A percentile compares a stretch with the other conserved stretches of the same genome.
Conservation (phyloP, 1,140 invertebrate genomes). For the Atopsyche davidsoni region DNA sequence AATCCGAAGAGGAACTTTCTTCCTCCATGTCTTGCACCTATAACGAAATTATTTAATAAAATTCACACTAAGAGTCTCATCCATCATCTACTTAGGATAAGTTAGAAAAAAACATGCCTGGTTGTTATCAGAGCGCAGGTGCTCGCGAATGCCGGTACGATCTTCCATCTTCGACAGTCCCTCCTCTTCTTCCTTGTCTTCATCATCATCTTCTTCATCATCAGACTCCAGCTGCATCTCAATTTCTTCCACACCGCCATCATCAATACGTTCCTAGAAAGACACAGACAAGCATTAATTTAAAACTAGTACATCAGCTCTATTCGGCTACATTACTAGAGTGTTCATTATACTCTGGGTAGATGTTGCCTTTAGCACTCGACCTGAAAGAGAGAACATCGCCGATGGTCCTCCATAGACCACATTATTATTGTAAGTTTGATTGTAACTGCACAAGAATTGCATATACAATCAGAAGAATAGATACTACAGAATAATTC, state of each 20-base stretch:
- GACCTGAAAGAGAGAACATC: no score
- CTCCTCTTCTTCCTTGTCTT: conserved; percentile 66
- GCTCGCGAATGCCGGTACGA: conserved; percentile 46
- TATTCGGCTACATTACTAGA: no score
- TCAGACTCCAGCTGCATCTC: conserved; percentile 74
- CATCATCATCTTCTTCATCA: conserved; percentile 52
- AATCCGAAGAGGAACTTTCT: conserved; percentile 69
- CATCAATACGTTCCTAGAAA: conserved; percentile 53
- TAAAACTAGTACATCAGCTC: no score
- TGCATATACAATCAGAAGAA: no score
- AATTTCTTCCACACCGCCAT: conserved; percentile 51
- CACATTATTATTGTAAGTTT: no score
- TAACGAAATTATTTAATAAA: conserved; percentile 9
- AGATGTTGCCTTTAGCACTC: no score
- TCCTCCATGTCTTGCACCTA: conserved; percentile 87
- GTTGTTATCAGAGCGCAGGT: conserved; percentile 38
- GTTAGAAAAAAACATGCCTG: conserved; percentile 23
- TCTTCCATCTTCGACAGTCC: conserved; percentile 61
- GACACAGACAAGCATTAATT: no score
- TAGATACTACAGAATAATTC: no score
- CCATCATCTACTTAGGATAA: conserved; percentile 13
- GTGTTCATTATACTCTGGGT: no score
- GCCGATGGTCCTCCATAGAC: no score
- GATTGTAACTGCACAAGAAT: no score
- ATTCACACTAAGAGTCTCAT: conserved; percentile 16